Base-by-base conservation (phyloP, 2,113 vertebrate species). In the Scalopus aquaticus region DNA sequence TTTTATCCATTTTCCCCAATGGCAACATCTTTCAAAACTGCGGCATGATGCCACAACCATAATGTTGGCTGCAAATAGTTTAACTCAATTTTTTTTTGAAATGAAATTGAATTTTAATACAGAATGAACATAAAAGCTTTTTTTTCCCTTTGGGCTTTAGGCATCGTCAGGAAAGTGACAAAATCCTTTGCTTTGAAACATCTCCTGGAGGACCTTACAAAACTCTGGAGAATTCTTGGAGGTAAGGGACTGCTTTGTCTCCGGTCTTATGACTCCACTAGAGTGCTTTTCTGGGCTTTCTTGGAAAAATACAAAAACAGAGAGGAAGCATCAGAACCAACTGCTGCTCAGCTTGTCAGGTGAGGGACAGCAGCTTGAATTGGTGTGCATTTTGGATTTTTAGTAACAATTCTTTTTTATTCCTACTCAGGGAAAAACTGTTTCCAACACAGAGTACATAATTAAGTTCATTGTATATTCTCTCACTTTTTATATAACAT, bases 71-170 rank as follows among this genome's bases (percentile, higher is more conserved):
- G 24, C 11, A 73, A 19, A 81, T 77, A 72, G 42, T 69, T 93
- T 79, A 80, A 32, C 11, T 79, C n/a, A 74, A 30, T 44, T 79
- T 93, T 82, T 64, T 96, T 96, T 96, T 92, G 28, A 97, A 79
- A 87, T 70, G n/a, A 93, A 91, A 76, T 49, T 42, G 51, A 91
- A 64, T 78, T 85, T 95, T 74, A 80, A 42, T 69, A 37, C 3
- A 88, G 32, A 85, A 35, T 24, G 92, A 88, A 22, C 37, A 44
- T 35, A 88, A 91, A 51, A 3, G 2, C 54, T 93, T 92, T 93
- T 54, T 56, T 56, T 56, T 12, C 46, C 54, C 67, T 77, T 28
- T 90, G 73, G 58, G 5, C 4, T 72, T 74, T 82, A 54, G 32
- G 3, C 13, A 28, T 88, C 93, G 79, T 91, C 93, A 91, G 91